Base-by-base conservation (phyloP, 2,888 invertebrate species). In the Dryobota labecula region DNA sequence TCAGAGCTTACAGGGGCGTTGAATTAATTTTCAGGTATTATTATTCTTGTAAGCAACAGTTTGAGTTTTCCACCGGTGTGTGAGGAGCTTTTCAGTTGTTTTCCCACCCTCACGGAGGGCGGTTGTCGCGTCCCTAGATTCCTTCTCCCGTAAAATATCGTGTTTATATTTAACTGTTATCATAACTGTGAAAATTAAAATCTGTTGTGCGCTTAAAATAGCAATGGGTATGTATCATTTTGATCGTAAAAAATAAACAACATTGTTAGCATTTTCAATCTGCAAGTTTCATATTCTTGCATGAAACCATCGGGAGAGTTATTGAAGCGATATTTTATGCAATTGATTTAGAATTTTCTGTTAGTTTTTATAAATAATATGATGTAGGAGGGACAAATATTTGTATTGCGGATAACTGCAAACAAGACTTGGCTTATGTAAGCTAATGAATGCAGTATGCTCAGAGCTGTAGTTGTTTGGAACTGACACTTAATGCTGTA, bases 41-140 rank as follows among this genome's bases (percentile, higher is more conserved):
- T 58, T 49, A 56, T 47, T 58, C 18, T 51, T 47, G 30, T 24
- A 20, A 58, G 80, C 64, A 69, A 80, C 70, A 65, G 70, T 70
- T 57, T 24, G 13, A 73, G 76, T 51, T 76, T 53, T 43, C 63
- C 56, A 30, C 20, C 47, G 27, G 47, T 30, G 43, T 9, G 30
- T 11, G 43, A 8, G 27, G 2, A 58, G 76, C 51, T 61, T 47
- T 68, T 80, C 86, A 89, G 89, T 89, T 68, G 62, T 68, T 33
- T 70, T 70, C 38, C 84, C 80, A 78, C 88, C 86, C 83, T 82
- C 82, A 9, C 0, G 9, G 49, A 43, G 87, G 82, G 80, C 76
- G 86, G 88, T 78, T 74, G 87, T 80, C 80, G 73, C 65, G 60
- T 30, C 24, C 24, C 41, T 41, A 24, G 27, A 20, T 18, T 8